These are phyloP conservation scores for Dicranocentrus wangi DNA, from an alignment of 2,888 invertebrate species.

Conservation along the genomic window DNA sequence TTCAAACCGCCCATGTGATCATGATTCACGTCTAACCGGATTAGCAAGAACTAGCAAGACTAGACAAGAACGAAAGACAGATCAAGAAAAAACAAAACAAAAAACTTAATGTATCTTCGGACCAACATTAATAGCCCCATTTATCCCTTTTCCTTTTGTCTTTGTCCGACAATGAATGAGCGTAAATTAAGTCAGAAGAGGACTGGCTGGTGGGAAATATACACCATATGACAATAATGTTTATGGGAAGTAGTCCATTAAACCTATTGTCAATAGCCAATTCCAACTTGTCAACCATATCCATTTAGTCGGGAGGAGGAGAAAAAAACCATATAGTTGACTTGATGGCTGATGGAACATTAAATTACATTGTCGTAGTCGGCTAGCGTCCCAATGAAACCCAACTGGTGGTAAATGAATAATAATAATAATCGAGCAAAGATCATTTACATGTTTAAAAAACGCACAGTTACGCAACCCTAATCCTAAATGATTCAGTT, in stretches of 20 bases:
- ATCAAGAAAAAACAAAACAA: too few species aligned
- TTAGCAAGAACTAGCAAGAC: too few species aligned
- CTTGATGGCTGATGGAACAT: background rate
- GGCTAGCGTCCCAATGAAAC: background rate
- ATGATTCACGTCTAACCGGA: too few species aligned
- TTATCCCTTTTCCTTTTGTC: slow-evolving; percentile 12
- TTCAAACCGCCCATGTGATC: too few species aligned
- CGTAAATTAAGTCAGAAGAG: background rate
- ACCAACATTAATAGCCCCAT: background rate
- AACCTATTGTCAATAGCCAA: slow-evolving; percentile 19
- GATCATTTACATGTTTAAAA: slow-evolving; percentile 6
- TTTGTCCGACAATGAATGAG: background rate
- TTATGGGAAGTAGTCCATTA: slow-evolving; percentile 19
- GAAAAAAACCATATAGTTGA: background rate
- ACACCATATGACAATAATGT: slow-evolving; percentile 10
- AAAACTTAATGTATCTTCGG: too few species aligned
- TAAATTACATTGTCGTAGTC: too few species aligned
- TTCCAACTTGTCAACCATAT: slow-evolving; percentile 24
- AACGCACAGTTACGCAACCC: slow-evolving; percentile 12
- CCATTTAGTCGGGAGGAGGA: background rate
- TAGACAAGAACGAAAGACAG: too few species aligned
- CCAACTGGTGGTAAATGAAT: slow-evolving; percentile 22
- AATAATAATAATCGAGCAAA: background rate
- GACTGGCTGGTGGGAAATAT: background rate
- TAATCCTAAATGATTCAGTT: background rate